Evolutionary conservation across 2,113 vertebrate genomes (phyloP).

Genomic region (Phainopepla nitens): DNA sequence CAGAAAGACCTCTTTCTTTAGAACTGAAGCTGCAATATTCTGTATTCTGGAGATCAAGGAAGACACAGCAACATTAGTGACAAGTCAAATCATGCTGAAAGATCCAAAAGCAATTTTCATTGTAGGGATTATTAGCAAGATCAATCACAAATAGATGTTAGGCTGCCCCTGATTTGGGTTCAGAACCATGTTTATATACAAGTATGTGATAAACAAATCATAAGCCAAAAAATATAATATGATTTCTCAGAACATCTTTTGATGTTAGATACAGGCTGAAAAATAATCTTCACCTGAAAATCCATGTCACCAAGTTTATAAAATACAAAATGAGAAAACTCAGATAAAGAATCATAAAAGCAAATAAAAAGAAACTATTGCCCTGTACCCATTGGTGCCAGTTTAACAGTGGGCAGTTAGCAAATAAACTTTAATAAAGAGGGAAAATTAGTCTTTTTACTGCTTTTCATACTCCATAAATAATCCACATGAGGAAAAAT

Average conservation of each 20-base stretch:
- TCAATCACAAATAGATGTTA: conserved; percentile 54
- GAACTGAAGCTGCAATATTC: neutral
- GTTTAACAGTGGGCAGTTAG: neutral
- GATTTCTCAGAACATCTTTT: conserved; percentile 49
- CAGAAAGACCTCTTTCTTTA: neutral
- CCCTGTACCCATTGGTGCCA: neutral
- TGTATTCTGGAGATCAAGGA: conserved; percentile 29
- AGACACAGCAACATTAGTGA: neutral
- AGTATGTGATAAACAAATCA: conserved; percentile 54
- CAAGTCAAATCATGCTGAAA: conserved; percentile 32
- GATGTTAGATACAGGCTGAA: conserved; percentile 57
- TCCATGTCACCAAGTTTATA: neutral
- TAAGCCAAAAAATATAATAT: conserved; percentile 25
- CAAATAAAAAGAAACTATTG: neutral
- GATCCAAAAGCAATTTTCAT: conserved; percentile 35
- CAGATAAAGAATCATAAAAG: neutral
- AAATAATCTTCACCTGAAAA: conserved; percentile 62
- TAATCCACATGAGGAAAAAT: neutral
- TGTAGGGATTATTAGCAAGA: conserved; percentile 40
- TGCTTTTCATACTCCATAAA: neutral
- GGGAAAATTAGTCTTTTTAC: neutral
- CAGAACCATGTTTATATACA: neutral
- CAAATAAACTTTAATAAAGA: neutral
- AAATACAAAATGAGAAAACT: conserved; percentile 19
- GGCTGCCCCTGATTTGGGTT: neutral